A percentile compares a stretch with the other conserved stretches of the same genome.
These are phyloP conservation scores for Drosophila nr. perissopoda DNA, from an alignment of 2,888 invertebrate genomes.

Conservation along the genomic window DNA sequence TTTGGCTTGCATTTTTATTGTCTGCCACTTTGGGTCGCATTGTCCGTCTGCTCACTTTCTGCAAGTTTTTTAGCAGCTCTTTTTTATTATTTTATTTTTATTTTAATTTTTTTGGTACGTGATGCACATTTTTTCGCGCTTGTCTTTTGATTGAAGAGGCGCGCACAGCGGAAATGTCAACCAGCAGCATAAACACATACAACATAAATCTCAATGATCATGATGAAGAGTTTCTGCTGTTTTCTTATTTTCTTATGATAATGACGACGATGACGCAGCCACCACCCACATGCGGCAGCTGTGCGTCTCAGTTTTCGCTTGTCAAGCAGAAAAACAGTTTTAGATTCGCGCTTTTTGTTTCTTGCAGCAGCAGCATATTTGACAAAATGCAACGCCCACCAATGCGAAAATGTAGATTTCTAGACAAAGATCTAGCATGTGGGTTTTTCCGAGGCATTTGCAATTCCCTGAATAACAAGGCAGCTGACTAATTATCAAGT, in stretches of 20 bases:
- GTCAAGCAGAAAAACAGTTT: slow-evolving; percentile 20
- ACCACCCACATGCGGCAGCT: slow-evolving; percentile 55
- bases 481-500: slow-evolving; percentile 46
- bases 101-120: slow-evolving; percentile 49
- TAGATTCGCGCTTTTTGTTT: slow-evolving; percentile 1
- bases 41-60: slow-evolving; percentile 47
- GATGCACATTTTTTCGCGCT: slow-evolving; percentile 64
- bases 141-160: slow-evolving; percentile 74
- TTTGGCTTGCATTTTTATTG: slow-evolving; percentile 72
- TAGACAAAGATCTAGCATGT: slow-evolving; percentile 34
- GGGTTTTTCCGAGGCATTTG: slow-evolving; percentile 37
- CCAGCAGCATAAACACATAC: slow-evolving; percentile 69
- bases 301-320: slow-evolving; percentile 57
- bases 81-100: slow-evolving; percentile 15
- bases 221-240: slow-evolving; percentile 22
- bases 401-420: slow-evolving; percentile 48
- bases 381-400: slow-evolving; percentile 74
- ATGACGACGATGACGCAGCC: slow-evolving; percentile 50
- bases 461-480: slow-evolving; percentile 27
- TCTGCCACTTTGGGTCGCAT: slow-evolving; percentile 68
- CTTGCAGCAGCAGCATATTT: slow-evolving; percentile 39
- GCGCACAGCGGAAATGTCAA: slow-evolving; percentile 74
- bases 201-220: slow-evolving; percentile 74
- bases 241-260: slow-evolving; percentile 33
- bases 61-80: slow-evolving; percentile 22